Conservation (phyloP, 2,797 vertebrate species). For the Gastrophryne carolinensis region DNA sequence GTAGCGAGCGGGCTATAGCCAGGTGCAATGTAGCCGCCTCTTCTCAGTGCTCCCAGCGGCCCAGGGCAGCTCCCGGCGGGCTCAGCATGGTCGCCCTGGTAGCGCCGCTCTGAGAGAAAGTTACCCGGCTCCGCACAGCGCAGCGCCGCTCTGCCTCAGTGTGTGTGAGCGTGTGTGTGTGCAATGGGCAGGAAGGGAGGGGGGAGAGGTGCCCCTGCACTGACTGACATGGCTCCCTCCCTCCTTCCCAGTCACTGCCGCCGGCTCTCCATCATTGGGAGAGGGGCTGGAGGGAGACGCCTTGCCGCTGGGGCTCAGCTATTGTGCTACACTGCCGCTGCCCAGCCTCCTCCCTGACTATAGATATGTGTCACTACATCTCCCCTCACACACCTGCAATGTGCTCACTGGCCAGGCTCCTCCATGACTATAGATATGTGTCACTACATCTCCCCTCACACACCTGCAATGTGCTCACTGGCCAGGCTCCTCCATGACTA, state of each 20-base stretch:
- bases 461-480: too few relatives aligned
- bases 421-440: too few relatives aligned
- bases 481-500: too few relatives aligned
- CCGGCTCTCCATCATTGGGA: constrained; percentile 67
- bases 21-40: too few relatives aligned
- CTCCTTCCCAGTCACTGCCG: background rate
- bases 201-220: constrained; percentile 62
- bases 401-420: too few relatives aligned
- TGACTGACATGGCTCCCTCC: constrained; percentile 63
- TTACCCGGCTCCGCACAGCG: constrained; percentile 46
- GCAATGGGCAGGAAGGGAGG: too few relatives aligned
- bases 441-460: too few relatives aligned
- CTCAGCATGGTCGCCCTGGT: too few relatives aligned
- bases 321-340: constrained; percentile 50
- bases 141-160: constrained; percentile 34
- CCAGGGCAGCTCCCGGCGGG: too few relatives aligned
- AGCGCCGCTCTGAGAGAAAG: too few relatives aligned
- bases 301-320: constrained; percentile 73
- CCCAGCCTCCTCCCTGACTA: background rate
- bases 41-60: too few relatives aligned
- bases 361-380: background rate
- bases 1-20: background rate
- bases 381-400: constrained; percentile 42
- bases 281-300: constrained; percentile 66
- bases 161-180: constrained; percentile 43